Evolutionary conservation across 64 coral and sea anemone genomes (phyloP), one percentile per base, ranked within the genome.

Genomic region (Porites lutea): DNA sequence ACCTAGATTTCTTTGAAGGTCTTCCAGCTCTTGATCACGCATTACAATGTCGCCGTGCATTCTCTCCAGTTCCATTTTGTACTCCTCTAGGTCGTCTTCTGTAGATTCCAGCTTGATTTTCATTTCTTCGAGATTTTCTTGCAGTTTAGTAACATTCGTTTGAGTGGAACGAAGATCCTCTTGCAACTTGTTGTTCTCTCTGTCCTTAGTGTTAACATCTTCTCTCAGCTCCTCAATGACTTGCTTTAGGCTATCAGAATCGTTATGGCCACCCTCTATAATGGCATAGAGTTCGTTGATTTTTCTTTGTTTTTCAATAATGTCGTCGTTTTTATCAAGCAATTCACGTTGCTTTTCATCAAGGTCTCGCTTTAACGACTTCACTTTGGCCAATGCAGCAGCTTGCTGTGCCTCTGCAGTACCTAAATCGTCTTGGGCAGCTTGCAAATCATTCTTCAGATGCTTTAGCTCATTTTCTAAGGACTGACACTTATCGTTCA

Each of bases 281-380:
- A 93, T 94, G 45, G 92, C 82, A 43, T 86, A 82, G 12, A 94
- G 86, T 52, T 97, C 95, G 85, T 97, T 93, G 0, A 92, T 78
- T 79, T 89, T 81, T 12, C 86, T 87, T 71, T 89, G 92, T 52
- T 94, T 87, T 57, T 97, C 93, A 16, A 93, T 48, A 3, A 94
- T 13, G 12, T 83, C 92, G 13, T 97, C 95, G 54, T 94, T 86
- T 69, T 97, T 97, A 37, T 82, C 82, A 10, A 91, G 75, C 8
- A 94, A 59, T 22, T 90, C 95, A 21, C 61, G 90, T 59, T 83
- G 72, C 13, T 87, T 57, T 20, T 21, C 78, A n/a, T 89, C 92
- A 13, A 94, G 69, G 46, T 97, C 67, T 44, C 83, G 85, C 63
- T 97, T 88, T 8, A 97, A 82, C 53, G 58, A 13, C 16, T 82